phyloP scores from a whole-genome alignment of 2,888 invertebrate genomes.

The Enchytraeus crypticus region DNA sequence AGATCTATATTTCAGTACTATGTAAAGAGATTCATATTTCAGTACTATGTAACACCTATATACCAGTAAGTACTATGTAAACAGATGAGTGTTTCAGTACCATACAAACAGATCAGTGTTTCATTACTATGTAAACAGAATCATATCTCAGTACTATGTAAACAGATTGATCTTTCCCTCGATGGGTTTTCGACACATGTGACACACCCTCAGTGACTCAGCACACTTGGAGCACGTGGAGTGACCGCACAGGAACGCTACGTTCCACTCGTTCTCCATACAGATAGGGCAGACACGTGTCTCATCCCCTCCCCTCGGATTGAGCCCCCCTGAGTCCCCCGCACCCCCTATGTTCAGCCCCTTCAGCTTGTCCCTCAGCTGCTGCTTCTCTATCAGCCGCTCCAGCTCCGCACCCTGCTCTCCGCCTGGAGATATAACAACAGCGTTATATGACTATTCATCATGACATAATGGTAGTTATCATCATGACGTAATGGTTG shows the following conservation, averaged over 20 bases:
- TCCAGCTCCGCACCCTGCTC: not conserved
- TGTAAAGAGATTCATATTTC: no score
- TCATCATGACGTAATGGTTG: no score
- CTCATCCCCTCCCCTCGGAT: constrained; percentile 62
- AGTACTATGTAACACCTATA: no score
- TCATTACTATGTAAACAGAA: no score
- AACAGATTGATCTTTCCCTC: constrained; percentile 58
- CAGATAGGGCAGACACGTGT: constrained; percentile 77
- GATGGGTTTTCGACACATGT: constrained; percentile 73
- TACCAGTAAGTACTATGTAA: no score
- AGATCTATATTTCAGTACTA: no score
- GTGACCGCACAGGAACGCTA: constrained; percentile 80
- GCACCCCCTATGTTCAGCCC: constrained; percentile 64
- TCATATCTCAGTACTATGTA: no score
- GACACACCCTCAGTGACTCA: constrained; percentile 70
- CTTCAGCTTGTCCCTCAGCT: constrained; percentile 22
- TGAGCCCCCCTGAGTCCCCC: not conserved
- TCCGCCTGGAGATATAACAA: constrained; percentile 14
- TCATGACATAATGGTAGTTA: no score
- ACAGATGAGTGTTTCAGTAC: no score
- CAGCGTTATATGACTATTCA: no score
- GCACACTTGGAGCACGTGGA: constrained; percentile 74
- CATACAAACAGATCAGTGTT: no score
- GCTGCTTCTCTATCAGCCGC: constrained; percentile 2
- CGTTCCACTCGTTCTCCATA: constrained; percentile 72